Conservation (phyloP, 2,113 vertebrate species). For the Menura novaehollandiae region DNA sequence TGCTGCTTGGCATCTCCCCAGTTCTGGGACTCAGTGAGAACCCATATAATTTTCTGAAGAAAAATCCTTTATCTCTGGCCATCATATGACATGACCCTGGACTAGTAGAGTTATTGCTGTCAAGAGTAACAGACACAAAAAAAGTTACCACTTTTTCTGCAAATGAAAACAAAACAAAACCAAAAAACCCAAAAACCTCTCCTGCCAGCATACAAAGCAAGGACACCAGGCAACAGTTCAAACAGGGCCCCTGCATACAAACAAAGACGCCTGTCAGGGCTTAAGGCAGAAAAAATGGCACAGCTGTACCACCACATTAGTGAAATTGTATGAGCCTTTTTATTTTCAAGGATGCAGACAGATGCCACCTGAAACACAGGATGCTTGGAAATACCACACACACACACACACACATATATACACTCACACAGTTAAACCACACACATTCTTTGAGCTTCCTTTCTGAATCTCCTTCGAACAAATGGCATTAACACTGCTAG, state of each 20-base stretch:
- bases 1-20: background rate
- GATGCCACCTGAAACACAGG: conserved; percentile 27
- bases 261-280: background rate
- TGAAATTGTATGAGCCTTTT: background rate
- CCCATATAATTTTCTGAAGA: background rate
- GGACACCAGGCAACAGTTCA: background rate
- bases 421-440: background rate
- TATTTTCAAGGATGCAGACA: conserved; percentile 1
- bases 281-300: background rate
- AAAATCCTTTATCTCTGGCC: background rate
- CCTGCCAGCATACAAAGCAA: background rate
- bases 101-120: background rate
- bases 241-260: background rate
- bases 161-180: background rate
- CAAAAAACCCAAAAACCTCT: background rate
- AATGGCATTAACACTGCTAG: background rate
- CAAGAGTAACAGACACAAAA: background rate
- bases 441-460: background rate
- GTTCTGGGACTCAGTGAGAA: background rate
- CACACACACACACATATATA: background rate
- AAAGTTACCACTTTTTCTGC: background rate
- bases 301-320: background rate
- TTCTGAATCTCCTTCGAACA: background rate
- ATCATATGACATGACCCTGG: background rate
- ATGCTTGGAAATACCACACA: background rate